Percentiles rank a stretch among this genome's conserved stretches.
Conservation (phyloP, 2,888 invertebrate species). For the Stomorhina lunata region DNA sequence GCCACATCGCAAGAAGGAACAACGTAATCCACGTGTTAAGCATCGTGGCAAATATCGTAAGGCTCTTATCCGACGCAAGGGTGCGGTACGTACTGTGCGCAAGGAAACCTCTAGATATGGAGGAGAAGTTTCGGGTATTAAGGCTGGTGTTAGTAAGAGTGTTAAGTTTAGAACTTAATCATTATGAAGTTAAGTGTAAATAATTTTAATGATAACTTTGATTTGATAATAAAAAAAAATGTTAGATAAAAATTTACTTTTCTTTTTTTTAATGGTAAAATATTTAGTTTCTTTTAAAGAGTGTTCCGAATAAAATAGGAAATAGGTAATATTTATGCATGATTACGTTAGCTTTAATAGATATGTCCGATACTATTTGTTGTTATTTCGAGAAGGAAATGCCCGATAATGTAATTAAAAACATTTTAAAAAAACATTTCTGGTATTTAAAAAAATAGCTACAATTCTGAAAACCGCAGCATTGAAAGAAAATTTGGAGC, state of each 20-base stretch:
- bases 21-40: constrained; percentile 96
- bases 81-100: constrained; percentile 92
- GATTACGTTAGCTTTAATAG: too few relatives aligned
- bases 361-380: too few relatives aligned
- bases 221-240: neutral
- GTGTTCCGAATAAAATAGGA: too few relatives aligned
- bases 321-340: too few relatives aligned
- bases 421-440: too few relatives aligned
- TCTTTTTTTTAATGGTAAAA: too few relatives aligned
- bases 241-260: too few relatives aligned
- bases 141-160: constrained; percentile 92
- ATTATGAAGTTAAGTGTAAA: constrained; percentile 28
- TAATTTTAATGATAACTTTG: constrained; percentile 57
- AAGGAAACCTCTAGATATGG: constrained; percentile 91
- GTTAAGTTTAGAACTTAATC: constrained; percentile 85
- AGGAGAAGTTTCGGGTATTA: constrained; percentile 97
- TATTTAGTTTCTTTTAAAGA: too few relatives aligned
- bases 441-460: neutral
- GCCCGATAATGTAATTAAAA: too few relatives aligned
- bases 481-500: too few relatives aligned
- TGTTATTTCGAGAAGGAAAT: too few relatives aligned
- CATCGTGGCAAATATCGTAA: constrained; percentile 95
- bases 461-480: neutral
- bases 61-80: constrained; percentile 94
- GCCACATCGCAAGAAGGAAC: constrained; percentile 93